phyloP scores from a whole-genome alignment of 2,797 vertebrate genomes.

The Peromyscus attwateri region DNA sequence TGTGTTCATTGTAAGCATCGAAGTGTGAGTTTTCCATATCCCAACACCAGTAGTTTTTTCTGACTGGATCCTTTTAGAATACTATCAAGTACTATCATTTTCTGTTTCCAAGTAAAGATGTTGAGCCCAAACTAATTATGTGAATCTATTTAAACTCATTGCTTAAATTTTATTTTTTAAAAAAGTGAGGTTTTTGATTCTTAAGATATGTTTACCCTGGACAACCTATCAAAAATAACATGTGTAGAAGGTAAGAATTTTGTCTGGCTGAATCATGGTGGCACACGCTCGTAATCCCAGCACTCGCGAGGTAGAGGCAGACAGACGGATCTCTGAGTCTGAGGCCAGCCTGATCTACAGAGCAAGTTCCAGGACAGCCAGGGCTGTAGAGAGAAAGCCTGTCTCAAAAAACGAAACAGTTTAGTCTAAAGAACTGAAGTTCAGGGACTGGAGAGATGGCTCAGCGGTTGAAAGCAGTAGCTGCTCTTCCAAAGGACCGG shows the following conservation, averaged over 20 bases:
- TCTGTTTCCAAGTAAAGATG: background rate
- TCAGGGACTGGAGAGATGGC: too few species aligned
- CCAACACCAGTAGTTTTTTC: background rate
- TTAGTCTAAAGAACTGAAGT: background rate
- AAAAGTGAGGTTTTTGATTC: background rate
- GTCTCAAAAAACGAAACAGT: background rate
- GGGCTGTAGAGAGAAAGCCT: background rate
- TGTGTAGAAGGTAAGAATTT: background rate
- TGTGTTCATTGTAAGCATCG: background rate
- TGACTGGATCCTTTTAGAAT: background rate
- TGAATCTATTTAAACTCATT: constrained; percentile 22
- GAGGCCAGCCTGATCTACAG: background rate
- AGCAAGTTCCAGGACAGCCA: background rate
- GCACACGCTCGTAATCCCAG: background rate
- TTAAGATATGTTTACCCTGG: background rate
- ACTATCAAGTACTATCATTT: background rate
- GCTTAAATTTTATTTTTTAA: background rate
- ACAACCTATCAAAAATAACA: background rate
- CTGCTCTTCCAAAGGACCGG: too few species aligned
- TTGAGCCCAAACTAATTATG: background rate
- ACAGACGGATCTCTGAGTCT: background rate
- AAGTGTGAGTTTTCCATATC: background rate
- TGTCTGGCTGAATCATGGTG: background rate
- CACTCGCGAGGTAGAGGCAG: background rate
- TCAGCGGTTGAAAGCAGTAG: too few species aligned